These are phyloP conservation scores for Epizoanthus rinbou DNA, from an alignment of 92 coral and sea anemone species.

Conservation along the genomic window DNA sequence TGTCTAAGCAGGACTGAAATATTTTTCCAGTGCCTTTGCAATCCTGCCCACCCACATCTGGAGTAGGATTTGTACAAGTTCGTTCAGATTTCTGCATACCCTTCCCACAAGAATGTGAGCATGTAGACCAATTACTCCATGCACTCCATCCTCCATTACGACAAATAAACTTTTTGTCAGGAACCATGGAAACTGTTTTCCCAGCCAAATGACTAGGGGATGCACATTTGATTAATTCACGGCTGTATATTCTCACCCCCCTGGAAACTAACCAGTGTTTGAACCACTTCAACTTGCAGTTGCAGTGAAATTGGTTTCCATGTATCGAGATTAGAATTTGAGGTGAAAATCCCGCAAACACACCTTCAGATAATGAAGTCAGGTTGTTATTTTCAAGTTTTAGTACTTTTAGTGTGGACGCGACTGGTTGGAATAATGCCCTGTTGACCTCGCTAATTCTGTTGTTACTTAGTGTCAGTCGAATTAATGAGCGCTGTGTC, in stretches of 20 bases:
- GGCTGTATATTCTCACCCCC: slow-evolving; percentile 57
- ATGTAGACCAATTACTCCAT: slow-evolving; percentile 83
- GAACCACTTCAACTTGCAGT: slow-evolving; percentile 90
- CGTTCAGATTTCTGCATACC: slow-evolving; percentile 74
- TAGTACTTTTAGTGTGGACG: slow-evolving; percentile 34
- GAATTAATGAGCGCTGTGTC: slow-evolving; percentile 60
- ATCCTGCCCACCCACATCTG: slow-evolving; percentile 51
- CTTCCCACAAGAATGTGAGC: slow-evolving; percentile 71
- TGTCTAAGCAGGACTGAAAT: slow-evolving; percentile 57
- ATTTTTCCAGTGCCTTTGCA: slow-evolving; percentile 63
- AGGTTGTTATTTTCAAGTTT: slow-evolving; percentile 67
- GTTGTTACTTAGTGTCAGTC: slow-evolving; percentile 73
- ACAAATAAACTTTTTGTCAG: slow-evolving; percentile 72
- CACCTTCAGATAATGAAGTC: slow-evolving; percentile 63
- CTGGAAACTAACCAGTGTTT: slow-evolving; percentile 72
- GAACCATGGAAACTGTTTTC: slow-evolving; percentile 52
- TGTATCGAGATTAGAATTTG: slow-evolving; percentile 64
- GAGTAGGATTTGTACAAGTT: slow-evolving; percentile 65
- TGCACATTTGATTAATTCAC: slow-evolving; percentile 61
- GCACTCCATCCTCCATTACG: slow-evolving; percentile 71
- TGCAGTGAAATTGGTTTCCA: slow-evolving; percentile 93
- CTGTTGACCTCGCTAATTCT: slow-evolving; percentile 57
- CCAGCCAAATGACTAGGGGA: slow-evolving; percentile 72
- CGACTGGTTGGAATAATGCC: slow-evolving; percentile 42
- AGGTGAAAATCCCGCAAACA: slow-evolving; percentile 63